Base-by-base conservation (phyloP, 2,113 vertebrate genomes). In the Okapia johnstoni region DNA sequence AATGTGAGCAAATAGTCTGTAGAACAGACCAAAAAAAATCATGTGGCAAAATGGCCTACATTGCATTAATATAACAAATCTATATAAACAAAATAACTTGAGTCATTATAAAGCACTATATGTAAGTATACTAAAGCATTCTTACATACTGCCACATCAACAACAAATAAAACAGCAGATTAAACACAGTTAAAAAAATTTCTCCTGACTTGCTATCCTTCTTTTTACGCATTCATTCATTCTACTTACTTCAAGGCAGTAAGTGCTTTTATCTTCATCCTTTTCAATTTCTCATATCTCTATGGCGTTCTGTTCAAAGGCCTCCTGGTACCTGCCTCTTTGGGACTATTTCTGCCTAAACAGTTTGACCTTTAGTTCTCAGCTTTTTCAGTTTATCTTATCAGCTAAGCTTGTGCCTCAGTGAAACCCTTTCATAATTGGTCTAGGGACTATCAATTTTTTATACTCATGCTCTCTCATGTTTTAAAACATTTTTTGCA, bases 371-470 rank as follows among this genome's bases (percentile, higher is more conserved):
- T 91, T 90, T 50, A 28, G 7, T 66, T 83, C 50, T 33, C 28
- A 79, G 12, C 6, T 6, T 84, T 95, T 80, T 88, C 6, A 88
- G 48, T 96, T 95, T 92, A 83, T 95, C 83, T 94, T 96, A 94
- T 94, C 91, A 90, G 21, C 9, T 52, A 60, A 60, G 13, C 26
- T 36, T 40, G 28, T 48, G 58, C 33, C 28, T 96, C 46, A 63
- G 2, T 33, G 55, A 55, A 94, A 83, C n/a, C 3, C 25, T 90
- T 89, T 95, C 15, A 9, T n/a, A 92, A 88, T 81, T 54, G 40
- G 17, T 85, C 81, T 79, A 46, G 50, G 63, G 30, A 26, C 9
- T 86, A 85, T 81, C 66, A 57, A 15, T 46, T 73, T 73, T 90
- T 76, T 73, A 30, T 14, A 55, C 21, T 66, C 33, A 19, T 8